phyloP scores from a whole-genome alignment of 2,113 vertebrate genomes.

The Anas platyrhynchos region DNA sequence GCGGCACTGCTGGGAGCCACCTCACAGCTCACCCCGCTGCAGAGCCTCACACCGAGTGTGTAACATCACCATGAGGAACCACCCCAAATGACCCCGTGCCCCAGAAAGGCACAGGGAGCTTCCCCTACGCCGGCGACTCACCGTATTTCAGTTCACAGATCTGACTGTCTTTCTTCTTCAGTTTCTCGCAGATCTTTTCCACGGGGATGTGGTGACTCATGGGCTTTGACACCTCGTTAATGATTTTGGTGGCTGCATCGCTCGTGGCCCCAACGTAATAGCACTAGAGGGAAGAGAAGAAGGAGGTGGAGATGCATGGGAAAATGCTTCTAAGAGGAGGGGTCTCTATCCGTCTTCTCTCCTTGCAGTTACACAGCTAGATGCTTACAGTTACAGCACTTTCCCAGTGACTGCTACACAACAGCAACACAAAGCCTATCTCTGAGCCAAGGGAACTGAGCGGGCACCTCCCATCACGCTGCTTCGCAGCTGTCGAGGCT shows the following conservation, averaged over 20 bases:
- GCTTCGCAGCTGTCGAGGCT: neutral
- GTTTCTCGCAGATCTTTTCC: conserved; percentile 96
- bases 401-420: neutral
- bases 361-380: neutral
- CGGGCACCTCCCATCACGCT: neutral
- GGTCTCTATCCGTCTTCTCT: neutral
- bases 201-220: conserved; percentile 92
- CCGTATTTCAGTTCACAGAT: conserved; percentile 98
- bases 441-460: neutral
- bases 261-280: conserved; percentile 96
- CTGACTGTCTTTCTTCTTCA: conserved; percentile 96
- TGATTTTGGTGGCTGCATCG: conserved; percentile 97
- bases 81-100: neutral
- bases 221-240: conserved; percentile 94
- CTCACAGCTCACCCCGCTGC: neutral
- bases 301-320: neutral
- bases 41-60: too few species aligned
- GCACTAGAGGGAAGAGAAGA: conserved; percentile 81
- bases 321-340: neutral
- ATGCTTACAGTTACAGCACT: neutral
- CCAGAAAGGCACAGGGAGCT: neutral
- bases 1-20: neutral
- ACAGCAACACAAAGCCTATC: neutral
- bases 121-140: conserved; percentile 62
- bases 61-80: neutral